These are phyloP conservation scores for Zygothrica quintamaculata DNA, from an alignment of 2,888 invertebrate genomes.

Conservation along the genomic window DNA sequence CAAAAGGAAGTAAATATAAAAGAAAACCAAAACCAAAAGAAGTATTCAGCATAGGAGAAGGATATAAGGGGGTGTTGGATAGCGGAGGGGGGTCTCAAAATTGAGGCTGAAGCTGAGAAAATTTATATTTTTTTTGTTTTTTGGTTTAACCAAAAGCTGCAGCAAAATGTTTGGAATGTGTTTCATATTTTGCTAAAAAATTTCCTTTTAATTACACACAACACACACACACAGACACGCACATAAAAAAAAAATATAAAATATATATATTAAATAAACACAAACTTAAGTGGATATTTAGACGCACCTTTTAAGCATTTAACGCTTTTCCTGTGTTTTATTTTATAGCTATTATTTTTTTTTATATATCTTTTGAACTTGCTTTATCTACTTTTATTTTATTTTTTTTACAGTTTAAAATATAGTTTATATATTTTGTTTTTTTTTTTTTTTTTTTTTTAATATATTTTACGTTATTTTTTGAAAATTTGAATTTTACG, in stretches of 20 bases:
- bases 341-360: neutral
- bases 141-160: no score
- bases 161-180: slow-evolving; percentile 1
- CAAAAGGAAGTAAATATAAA: slow-evolving; percentile 1
- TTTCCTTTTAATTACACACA: slow-evolving; percentile 44
- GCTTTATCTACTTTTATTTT: neutral
- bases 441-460: slow-evolving; percentile 13
- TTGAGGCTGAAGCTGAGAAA: no score
- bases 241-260: no score
- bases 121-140: no score
- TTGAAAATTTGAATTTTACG: slow-evolving; percentile 14
- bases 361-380: neutral
- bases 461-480: slow-evolving; percentile 9
- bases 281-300: neutral
- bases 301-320: slow-evolving; percentile 39
- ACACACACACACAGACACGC: slow-evolving; percentile 14
- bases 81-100: no score
- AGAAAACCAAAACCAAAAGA: no score
- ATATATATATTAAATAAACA: neutral
- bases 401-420: neutral
- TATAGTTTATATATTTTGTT: neutral
- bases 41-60: neutral
- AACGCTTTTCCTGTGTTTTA: neutral
- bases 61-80: neutral
- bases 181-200: neutral